Evolutionary conservation across 2,113 vertebrate genomes (phyloP).

Genomic region (Corythornis cristatus): DNA sequence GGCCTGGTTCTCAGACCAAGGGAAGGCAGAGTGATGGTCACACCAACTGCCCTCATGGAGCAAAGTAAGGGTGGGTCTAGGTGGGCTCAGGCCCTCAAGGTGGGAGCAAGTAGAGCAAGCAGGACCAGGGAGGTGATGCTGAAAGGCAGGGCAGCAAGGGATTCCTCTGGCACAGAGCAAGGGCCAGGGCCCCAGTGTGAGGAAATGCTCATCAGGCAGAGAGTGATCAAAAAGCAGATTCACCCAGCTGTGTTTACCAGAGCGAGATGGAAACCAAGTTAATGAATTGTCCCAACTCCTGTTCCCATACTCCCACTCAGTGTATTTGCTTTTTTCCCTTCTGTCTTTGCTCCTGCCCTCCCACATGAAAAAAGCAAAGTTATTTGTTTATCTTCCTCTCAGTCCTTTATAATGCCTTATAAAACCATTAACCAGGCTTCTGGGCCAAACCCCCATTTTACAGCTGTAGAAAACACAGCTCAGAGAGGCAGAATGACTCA

Average conservation of each 20-base stretch:
- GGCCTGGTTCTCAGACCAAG: neutral
- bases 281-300: constrained; percentile 29
- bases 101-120: neutral
- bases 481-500: neutral
- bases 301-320: constrained; percentile 18
- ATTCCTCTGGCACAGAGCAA: fast-evolving
- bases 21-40: neutral
- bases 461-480: neutral
- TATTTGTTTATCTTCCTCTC: constrained; percentile 5
- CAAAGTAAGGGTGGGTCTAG: neutral
- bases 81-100: neutral
- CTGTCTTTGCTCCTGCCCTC: constrained; percentile 38
- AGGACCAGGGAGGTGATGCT: neutral
- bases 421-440: neutral
- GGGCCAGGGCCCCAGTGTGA: fast-evolving
- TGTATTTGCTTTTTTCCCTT: constrained; percentile 35
- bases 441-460: constrained; percentile 25
- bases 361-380: neutral
- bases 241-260: neutral
- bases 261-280: constrained; percentile 26
- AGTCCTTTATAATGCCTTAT: neutral
- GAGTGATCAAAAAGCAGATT: neutral
- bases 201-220: neutral
- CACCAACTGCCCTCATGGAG: neutral
- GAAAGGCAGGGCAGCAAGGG: neutral